A percentile compares a stretch with the other conserved stretches of the same genome.
These are phyloP conservation scores for Danio jaintianensis DNA, from an alignment of 2,797 vertebrate species.

Conservation along the genomic window DNA sequence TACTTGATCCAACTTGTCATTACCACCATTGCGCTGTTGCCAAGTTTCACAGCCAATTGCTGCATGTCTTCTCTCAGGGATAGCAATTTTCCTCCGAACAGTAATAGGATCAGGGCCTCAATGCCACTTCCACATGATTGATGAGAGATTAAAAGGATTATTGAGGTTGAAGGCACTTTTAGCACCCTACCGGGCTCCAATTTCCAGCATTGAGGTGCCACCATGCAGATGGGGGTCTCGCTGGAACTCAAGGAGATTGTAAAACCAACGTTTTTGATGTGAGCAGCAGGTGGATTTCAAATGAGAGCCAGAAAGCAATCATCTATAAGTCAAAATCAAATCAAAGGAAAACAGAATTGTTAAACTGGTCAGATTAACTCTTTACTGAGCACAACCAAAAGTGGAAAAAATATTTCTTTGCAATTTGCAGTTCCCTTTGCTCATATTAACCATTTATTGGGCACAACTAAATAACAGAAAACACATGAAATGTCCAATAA, in stretches of 20 bases:
- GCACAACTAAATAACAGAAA: too few species aligned
- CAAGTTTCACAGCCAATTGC: constrained; percentile 72
- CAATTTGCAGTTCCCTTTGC: neutral
- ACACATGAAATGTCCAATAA: too few species aligned
- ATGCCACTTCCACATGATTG: constrained; percentile 78
- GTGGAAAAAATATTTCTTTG: neutral
- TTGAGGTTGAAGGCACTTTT: constrained; percentile 82
- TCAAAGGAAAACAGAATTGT: neutral
- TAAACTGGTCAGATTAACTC: constrained; percentile 8
- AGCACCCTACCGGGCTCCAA: constrained; percentile 77
- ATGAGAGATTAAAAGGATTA: constrained; percentile 88
- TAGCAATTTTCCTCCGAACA: constrained; percentile 72
- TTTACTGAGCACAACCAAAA: neutral
- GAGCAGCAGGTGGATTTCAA: constrained; percentile 61
- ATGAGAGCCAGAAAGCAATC: constrained; percentile 68
- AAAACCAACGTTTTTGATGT: constrained; percentile 59
- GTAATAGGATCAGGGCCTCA: constrained; percentile 78
- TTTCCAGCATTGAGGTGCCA: constrained; percentile 70
- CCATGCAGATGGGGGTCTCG: constrained; percentile 77
- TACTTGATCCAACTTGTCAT: constrained; percentile 66
- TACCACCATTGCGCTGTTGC: constrained; percentile 65
- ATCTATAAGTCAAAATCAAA: constrained; percentile 63
- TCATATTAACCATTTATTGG: too few species aligned
- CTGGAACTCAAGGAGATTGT: constrained; percentile 66
- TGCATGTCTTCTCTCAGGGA: constrained; percentile 70